Percentiles rank a stretch among this genome's conserved stretches.
Evolutionary conservation across 2,797 vertebrate species (phyloP).

Genomic region (Enteromius radiatus): DNA sequence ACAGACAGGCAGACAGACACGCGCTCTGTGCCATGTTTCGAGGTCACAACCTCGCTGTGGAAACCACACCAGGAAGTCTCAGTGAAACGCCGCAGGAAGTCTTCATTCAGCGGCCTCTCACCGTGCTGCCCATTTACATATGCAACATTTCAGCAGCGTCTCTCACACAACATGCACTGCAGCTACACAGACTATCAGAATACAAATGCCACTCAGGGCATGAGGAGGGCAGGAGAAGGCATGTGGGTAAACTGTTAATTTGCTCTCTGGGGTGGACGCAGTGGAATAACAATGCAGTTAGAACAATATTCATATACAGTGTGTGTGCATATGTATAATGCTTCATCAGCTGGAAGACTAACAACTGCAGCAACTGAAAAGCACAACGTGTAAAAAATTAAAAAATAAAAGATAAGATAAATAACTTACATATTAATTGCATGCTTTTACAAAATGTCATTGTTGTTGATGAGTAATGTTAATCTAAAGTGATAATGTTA

Average conservation of each 20-base stretch:
- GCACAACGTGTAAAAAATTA: not conserved
- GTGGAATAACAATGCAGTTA: slow-evolving; percentile 57
- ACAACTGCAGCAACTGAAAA: slow-evolving; percentile 5
- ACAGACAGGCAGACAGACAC: slow-evolving; percentile 56
- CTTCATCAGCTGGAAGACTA: slow-evolving; percentile 15
- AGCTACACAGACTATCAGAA: slow-evolving; percentile 61
- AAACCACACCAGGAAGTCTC: slow-evolving; percentile 59
- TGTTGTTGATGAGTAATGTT: too few relatives aligned
- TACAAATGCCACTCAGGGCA: slow-evolving; percentile 81
- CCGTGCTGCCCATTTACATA: slow-evolving; percentile 68
- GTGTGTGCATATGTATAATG: slow-evolving; percentile 30
- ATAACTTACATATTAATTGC: not conserved
- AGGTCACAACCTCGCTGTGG: slow-evolving; percentile 60
- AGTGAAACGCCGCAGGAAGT: slow-evolving; percentile 61
- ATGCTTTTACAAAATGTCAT: not conserved
- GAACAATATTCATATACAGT: slow-evolving; percentile 35
- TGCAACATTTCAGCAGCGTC: slow-evolving; percentile 68
- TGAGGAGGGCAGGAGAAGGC: slow-evolving; percentile 70
- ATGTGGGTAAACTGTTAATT: slow-evolving; percentile 76
- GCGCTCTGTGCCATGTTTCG: slow-evolving; percentile 63
- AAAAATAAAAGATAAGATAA: too few relatives aligned
- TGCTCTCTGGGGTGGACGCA: slow-evolving; percentile 72
- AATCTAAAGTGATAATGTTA: not conserved
- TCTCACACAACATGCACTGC: slow-evolving; percentile 54
- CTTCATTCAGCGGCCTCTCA: slow-evolving; percentile 61